Evolutionary conservation across 2,888 invertebrate genomes (phyloP).

Genomic region (Lasiommata megera): DNA sequence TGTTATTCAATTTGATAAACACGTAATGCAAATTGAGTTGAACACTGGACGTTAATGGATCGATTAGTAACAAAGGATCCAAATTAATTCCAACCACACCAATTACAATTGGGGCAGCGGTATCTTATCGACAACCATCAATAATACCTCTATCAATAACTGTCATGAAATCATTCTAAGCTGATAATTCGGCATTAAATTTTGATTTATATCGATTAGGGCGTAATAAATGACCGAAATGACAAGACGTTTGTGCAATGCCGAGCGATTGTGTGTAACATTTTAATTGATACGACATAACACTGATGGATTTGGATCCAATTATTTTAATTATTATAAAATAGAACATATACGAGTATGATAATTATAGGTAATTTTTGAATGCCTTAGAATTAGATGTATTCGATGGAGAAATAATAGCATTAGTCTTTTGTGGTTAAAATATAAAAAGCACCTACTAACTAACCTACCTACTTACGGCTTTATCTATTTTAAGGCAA

Average conservation of each 20-base stretch:
- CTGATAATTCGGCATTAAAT: slow-evolving; percentile 56
- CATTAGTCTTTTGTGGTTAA: too few species aligned
- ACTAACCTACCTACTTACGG: too few species aligned
- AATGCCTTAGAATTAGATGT: too few species aligned
- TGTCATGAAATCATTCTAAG: slow-evolving; percentile 54
- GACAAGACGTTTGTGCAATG: slow-evolving; percentile 25
- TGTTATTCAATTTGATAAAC: background rate
- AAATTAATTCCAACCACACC: slow-evolving; percentile 7
- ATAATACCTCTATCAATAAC: slow-evolving; percentile 48
- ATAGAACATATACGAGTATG: too few species aligned
- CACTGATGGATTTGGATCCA: slow-evolving; percentile 38
- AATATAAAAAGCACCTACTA: too few species aligned
- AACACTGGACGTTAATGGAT: background rate
- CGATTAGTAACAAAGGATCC: slow-evolving; percentile 4
- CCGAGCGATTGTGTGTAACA: slow-evolving; percentile 30
- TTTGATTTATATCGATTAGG: slow-evolving; percentile 57
- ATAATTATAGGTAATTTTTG: too few species aligned
- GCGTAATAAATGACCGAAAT: slow-evolving; percentile 44
- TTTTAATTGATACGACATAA: slow-evolving; percentile 40
- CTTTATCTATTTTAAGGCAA: too few species aligned
- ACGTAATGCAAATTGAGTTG: background rate
- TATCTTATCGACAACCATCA: slow-evolving; percentile 33
- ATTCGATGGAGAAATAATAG: too few species aligned
- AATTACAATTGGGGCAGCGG: slow-evolving; percentile 3
- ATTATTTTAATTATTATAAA: slow-evolving; percentile 2